Evolutionary conservation across 2,888 invertebrate genomes (phyloP).

Genomic region (Hypolimnas misippus): DNA sequence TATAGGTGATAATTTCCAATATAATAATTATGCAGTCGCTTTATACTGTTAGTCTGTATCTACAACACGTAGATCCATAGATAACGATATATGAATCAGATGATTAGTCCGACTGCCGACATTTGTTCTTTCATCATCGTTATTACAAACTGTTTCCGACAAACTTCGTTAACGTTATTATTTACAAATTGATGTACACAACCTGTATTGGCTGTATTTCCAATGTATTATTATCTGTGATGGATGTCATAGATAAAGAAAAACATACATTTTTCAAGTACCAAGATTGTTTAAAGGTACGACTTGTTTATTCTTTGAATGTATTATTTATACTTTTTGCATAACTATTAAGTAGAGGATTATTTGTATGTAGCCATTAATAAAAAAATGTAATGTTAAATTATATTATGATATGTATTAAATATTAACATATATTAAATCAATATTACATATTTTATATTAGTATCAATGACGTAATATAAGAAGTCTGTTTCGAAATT

Average conservation of each 20-base stretch:
- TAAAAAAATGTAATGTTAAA: no score
- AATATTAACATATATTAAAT: no score
- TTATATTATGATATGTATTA: no score
- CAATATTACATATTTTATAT: no score
- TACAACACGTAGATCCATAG: conserved; percentile 29
- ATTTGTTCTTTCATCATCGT: conserved; percentile 7
- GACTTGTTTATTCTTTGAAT: background rate
- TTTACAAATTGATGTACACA: conserved; percentile 17
- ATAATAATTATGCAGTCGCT: conserved; percentile 1
- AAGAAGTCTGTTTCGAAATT: no score
- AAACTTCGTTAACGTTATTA: conserved; percentile 16
- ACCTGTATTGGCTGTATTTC: conserved; percentile 18
- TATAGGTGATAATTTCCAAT: conserved; percentile 15
- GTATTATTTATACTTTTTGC: background rate
- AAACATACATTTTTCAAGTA: conserved; percentile 19
- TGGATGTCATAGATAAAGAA: conserved; percentile 32
- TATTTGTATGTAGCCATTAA: background rate
- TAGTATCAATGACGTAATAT: no score
- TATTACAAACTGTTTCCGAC: conserved; percentile 12
- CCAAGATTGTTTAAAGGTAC: conserved; percentile 3
- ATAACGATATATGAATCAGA: conserved; percentile 42
- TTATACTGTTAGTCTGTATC: conserved; percentile 5
- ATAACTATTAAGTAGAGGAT: background rate
- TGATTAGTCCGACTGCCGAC: conserved; percentile 34
- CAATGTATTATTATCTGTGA: conserved; percentile 26